Evolutionary conservation across 2,888 invertebrate species (phyloP).

Genomic region (Phalera bucephala): DNA sequence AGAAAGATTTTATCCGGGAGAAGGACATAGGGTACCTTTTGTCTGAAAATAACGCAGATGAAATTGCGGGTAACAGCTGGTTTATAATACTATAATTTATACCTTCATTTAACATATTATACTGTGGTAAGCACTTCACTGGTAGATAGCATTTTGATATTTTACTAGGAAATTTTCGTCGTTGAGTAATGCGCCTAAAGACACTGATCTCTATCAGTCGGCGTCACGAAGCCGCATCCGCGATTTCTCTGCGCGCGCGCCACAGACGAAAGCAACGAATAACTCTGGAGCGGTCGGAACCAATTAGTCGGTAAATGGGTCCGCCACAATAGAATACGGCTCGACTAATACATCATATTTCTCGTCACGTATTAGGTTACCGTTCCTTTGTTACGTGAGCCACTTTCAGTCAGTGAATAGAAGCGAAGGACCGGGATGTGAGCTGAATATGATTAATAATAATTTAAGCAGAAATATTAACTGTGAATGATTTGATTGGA

Average conservation of each 20-base stretch:
- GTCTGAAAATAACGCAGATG: too few species aligned
- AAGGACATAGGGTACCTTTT: too few species aligned
- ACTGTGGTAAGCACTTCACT: too few species aligned
- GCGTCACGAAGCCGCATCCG: constrained; percentile 41
- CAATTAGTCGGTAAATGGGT: constrained; percentile 70
- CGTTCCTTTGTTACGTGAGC: constrained; percentile 80
- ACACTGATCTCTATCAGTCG: not conserved
- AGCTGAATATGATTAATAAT: constrained; percentile 77
- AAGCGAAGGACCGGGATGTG: constrained; percentile 65
- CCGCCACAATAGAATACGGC: constrained; percentile 58
- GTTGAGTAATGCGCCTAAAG: not conserved
- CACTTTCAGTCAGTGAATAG: constrained; percentile 78
- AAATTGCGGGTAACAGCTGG: too few species aligned
- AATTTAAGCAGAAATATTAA: constrained; percentile 57
- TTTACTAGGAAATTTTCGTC: not conserved
- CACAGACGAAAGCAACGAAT: constrained; percentile 48
- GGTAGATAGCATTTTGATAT: not conserved
- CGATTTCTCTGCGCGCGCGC: constrained; percentile 56
- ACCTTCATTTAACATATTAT: too few species aligned
- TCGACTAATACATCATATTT: constrained; percentile 70
- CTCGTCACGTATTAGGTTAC: constrained; percentile 79
- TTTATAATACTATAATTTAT: too few species aligned
- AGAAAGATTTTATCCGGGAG: too few species aligned
- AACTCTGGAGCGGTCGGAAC: constrained; percentile 53
- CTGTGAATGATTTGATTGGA: constrained; percentile 39